Base-by-base conservation (phyloP, 2,888 invertebrate species). In the Apotomis turbidana region DNA sequence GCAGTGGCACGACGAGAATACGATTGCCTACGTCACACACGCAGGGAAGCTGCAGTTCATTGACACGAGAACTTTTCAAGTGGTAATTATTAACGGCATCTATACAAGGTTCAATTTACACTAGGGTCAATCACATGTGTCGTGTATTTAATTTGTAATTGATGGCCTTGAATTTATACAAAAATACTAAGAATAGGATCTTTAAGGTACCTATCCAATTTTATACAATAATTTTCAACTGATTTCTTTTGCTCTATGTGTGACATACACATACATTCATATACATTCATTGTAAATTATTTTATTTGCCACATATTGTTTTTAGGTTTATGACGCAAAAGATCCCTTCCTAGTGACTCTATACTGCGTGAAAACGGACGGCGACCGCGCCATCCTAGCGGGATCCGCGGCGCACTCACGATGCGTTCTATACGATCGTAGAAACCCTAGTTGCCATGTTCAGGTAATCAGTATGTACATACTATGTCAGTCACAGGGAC, bases 331-430 rank as follows among this genome's bases (percentile, higher is more conserved):
- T 72, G 79, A 84, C 52, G 76, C 80, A 4, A 77, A 74, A 59
- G 93, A 93, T 75, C 93, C 93, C 0, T 92, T 93, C 70, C 83
- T 84, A 55, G 86, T 90, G 2, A 83, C 88, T 0, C 76, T 93
- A 41, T 93, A 91, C 73, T 92, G 93, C 71, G 83, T 91, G 6
- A 88, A 87, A 73, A 83, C 90, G 0, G 93, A 93, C 72, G 83
- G 85, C 0, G 76, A 83, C n/a, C 79, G 83, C 46, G 87, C 88
- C 0, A 76, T 92, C 1, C 62, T 93, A 1, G 88, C 85, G 0
- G 93, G 93, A 2, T 80, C 91, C 0, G 79, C 90, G 2, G 89
- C 90, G 76, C 88, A 91, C 76, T 89, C 90, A 0, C 87, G 93
- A 3, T 92, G 92, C 74, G 91, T 91, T 5, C 77, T 93, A 5